phyloP scores from a whole-genome alignment of 37 sponge, comb jelly and placozoan genomes.

The Amphimedon queenslandica region DNA sequence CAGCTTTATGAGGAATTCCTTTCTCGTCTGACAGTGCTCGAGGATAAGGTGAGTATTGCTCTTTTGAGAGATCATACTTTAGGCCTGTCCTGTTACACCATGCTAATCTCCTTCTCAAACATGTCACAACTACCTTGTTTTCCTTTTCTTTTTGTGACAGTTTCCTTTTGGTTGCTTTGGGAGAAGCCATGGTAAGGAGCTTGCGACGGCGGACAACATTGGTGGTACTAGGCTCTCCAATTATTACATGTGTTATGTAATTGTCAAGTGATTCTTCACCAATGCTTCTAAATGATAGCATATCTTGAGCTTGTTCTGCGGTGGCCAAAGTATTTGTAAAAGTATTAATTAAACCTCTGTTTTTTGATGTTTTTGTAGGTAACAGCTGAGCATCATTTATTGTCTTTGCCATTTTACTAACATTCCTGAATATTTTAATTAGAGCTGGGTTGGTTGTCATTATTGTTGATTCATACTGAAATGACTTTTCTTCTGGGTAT shows the following conservation, averaged over 20 bases:
- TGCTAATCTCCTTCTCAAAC: slow-evolving; percentile 5
- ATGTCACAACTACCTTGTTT: slow-evolving; percentile 5
- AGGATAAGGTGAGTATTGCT: slow-evolving; percentile 8
- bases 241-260: not conserved
- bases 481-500: slow-evolving; percentile 19
- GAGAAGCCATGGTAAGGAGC: not conserved
- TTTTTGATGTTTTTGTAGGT: not conserved
- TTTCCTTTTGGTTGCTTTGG: slow-evolving; percentile 4
- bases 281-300: not conserved
- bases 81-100: slow-evolving; percentile 10
- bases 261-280: not conserved
- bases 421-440: not conserved
- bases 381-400: not conserved
- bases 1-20: slow-evolving; percentile 17
- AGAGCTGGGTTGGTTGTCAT: not conserved
- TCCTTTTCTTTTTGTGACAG: slow-evolving; percentile 17
- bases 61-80: not conserved
- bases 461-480: too few relatives aligned
- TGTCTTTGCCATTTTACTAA: not conserved
- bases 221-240: not conserved
- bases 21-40: slow-evolving; percentile 18
- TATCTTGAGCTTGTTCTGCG: slow-evolving; percentile 11
- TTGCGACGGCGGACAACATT: not conserved
- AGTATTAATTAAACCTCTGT: not conserved
- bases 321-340: slow-evolving; percentile 8